These are phyloP conservation scores for Alethe castanea DNA, from an alignment of 2,113 vertebrate genomes.

Conservation along the genomic window DNA sequence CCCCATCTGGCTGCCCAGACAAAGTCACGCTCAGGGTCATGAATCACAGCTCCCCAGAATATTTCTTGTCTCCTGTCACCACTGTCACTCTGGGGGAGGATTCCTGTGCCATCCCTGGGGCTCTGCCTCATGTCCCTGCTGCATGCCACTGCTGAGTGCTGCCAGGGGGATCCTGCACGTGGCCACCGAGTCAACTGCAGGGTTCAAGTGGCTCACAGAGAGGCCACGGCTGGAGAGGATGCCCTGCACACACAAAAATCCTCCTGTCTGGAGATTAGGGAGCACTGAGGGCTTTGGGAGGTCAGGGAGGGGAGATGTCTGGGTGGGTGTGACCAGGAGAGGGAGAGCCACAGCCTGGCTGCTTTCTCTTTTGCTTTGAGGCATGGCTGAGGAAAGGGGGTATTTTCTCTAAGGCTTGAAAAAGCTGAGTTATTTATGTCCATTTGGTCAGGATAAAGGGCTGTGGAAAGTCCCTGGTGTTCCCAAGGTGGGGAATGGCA, in stretches of 20 bases:
- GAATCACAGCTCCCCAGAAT: neutral
- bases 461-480: neutral
- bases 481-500: neutral
- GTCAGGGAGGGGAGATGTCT: neutral
- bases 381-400: neutral
- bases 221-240: neutral
- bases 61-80: neutral
- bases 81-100: neutral
- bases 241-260: neutral
- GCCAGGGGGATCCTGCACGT: neutral
- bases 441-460: neutral
- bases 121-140: conserved; percentile 35
- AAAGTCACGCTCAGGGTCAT: rapidly evolving
- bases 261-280: neutral
- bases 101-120: neutral
- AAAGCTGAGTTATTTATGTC: neutral
- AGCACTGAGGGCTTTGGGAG: neutral
- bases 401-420: neutral
- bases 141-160: neutral
- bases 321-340: neutral
- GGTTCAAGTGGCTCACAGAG: conserved; percentile 28
- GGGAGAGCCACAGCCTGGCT: neutral
- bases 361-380: neutral
- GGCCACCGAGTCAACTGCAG: neutral
- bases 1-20: neutral